Conservation (phyloP, 2,113 vertebrate genomes). For the Lota lota region DNA sequence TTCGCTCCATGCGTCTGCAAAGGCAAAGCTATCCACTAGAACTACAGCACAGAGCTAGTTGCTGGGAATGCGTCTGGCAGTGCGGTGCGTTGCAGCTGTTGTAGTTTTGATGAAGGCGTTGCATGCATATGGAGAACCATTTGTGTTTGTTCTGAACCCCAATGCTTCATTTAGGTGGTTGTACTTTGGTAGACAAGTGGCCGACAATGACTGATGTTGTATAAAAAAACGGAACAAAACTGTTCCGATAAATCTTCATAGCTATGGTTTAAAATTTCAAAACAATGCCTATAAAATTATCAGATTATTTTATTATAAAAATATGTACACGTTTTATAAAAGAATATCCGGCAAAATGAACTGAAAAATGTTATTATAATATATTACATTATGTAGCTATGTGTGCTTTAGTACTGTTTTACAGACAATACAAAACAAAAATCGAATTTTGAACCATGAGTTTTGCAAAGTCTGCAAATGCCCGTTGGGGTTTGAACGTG, state of each 20-base stretch:
- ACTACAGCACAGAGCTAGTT: constrained; percentile 23
- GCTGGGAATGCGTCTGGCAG: constrained; percentile 56
- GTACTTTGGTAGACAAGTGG: too few species aligned
- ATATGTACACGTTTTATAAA: background rate
- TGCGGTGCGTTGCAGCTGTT: constrained; percentile 36
- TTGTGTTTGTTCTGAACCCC: too few species aligned
- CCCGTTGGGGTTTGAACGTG: background rate
- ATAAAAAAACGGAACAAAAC: too few species aligned
- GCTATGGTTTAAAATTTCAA: too few species aligned
- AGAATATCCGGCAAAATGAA: background rate
- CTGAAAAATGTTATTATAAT: background rate
- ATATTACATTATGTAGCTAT: constrained; percentile 1
- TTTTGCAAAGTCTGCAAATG: constrained; percentile 14
- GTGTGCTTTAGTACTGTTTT: constrained; percentile 80
- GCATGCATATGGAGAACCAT: background rate
- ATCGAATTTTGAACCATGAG: background rate
- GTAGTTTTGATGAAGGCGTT: constrained; percentile 22
- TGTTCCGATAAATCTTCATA: too few species aligned
- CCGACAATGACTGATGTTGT: too few species aligned
- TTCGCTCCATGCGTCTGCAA: constrained; percentile 16
- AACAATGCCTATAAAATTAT: too few species aligned
- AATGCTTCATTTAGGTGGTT: too few species aligned
- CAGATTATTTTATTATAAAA: too few species aligned
- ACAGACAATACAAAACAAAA: constrained; percentile 65
- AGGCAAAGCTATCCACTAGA: constrained; percentile 30